Conservation (phyloP, 2,888 invertebrate genomes). For the Drosophila borealis region DNA sequence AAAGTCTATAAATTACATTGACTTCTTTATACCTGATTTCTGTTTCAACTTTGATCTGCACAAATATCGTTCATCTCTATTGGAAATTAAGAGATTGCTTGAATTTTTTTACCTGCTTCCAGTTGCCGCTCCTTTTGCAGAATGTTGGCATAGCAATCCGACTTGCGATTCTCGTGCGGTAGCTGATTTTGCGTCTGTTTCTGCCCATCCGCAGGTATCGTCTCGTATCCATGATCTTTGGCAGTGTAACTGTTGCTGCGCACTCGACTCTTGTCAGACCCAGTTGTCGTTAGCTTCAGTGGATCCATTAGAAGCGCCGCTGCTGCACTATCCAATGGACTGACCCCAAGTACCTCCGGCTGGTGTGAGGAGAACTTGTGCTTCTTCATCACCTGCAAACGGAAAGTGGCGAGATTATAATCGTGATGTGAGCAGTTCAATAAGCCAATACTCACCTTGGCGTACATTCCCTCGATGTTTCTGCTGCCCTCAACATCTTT, state of each 20-base stretch:
- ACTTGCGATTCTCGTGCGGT: slow-evolving; percentile 82
- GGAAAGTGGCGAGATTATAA: rapidly evolving
- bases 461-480: slow-evolving; percentile 93
- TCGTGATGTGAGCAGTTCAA: not conserved
- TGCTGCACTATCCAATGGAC: slow-evolving; percentile 76
- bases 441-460: slow-evolving; percentile 88
- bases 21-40: too few relatives aligned
- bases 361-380: slow-evolving; percentile 82
- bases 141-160: slow-evolving; percentile 84
- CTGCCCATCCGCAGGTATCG: slow-evolving; percentile 84
- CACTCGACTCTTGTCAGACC: slow-evolving; percentile 86
- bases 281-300: slow-evolving; percentile 55
- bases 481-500: slow-evolving; percentile 90
- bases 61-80: slow-evolving; percentile 13
- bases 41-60: not conserved
- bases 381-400: slow-evolving; percentile 84
- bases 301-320: slow-evolving; percentile 75
- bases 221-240: slow-evolving; percentile 89
- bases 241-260: slow-evolving; percentile 85
- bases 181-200: slow-evolving; percentile 40
- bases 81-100: not conserved
- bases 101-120: slow-evolving; percentile 71
- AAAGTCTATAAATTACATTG: not conserved
- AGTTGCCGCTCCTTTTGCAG: slow-evolving; percentile 83
- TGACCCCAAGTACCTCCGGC: slow-evolving; percentile 69